Evolutionary conservation across 2,888 invertebrate genomes (phyloP), one percentile per base, ranked within the genome.

Genomic region (Aethes cnicana): DNA sequence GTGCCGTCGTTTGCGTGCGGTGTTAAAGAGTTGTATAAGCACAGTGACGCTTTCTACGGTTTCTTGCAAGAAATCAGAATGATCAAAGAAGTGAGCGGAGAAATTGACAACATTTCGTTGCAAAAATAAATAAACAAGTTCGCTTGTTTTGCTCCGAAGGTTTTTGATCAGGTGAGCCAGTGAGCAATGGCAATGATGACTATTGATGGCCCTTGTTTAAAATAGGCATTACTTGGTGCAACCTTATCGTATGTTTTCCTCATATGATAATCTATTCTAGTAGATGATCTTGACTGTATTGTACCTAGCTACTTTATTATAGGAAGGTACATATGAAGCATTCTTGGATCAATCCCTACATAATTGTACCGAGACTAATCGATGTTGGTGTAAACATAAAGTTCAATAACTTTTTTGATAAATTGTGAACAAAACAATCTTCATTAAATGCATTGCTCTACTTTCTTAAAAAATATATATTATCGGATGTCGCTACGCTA

Each of bases 1-100:
- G 61, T 69, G 64, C 61, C 63, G 67, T 63, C 62, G 66, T 68
- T 75, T 69, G 71, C 70, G 76, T 64, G 71, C 71, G 67, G 66
- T 72, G 68, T 64, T 71, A 69, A 74, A 74, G 70, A 72, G 78
- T 84, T 84, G 83, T 83, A 81, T 84, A 85, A 85, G 78, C 75
- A 72, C 63, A 72, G 73, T 64, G 70, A 72, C 82, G 76, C 85
- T 85, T 85, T 86, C 86, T 85, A 85, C 77, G 64, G 63, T 72
- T 74, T 75, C 72, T 75, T 56, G 43, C 25, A 44, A 39, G 46
- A 54, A 73, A 78, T 75, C 80, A 74, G 75, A 84, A 78, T 82
- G 75, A 78, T 72, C 69, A 73, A 81, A 81, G 78, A 81, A 81
- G 78, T 83, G 83, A 85, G 63, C 74, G 83, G 84, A 84, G 84